Percentiles rank a stretch among this genome's conserved stretches.
Conservation (phyloP, 2,797 vertebrate species). For the Mormyrus hasselquistii region DNA sequence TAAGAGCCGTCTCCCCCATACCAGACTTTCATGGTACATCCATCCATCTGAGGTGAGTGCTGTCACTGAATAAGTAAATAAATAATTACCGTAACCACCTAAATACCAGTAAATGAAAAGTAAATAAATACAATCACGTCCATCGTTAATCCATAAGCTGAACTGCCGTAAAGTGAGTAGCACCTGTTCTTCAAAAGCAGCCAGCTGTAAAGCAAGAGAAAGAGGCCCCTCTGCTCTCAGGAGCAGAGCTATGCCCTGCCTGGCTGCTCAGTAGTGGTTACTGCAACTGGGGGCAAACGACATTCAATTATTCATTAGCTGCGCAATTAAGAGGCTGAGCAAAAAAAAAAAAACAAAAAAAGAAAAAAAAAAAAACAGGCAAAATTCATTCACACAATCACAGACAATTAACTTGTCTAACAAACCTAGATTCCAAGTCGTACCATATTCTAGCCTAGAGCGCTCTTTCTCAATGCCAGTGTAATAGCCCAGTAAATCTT, state of each 20-base stretch:
- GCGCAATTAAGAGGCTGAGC: neutral
- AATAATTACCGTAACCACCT: neutral
- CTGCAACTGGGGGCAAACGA: neutral
- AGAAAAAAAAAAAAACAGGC: neutral
- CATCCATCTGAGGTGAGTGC: neutral
- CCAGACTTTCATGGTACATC: neutral
- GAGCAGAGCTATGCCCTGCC: neutral
- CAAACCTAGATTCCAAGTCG: neutral
- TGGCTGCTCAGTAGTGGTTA: neutral
- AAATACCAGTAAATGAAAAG: neutral
- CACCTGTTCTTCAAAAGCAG: neutral
- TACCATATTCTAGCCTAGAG: neutral
- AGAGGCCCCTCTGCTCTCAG: neutral
- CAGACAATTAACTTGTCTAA: neutral
- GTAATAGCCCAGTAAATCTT: neutral
- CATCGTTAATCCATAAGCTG: neutral
- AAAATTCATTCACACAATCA: neutral
- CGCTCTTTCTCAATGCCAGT: neutral
- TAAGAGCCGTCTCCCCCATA: neutral
- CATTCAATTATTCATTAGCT: neutral
- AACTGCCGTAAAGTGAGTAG: neutral
- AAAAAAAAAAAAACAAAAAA: neutral
- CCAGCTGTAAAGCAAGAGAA: neutral
- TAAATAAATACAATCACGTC: neutral
- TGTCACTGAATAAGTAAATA: neutral